These are phyloP conservation scores for Amphiprion clarkii DNA, from an alignment of 2,797 vertebrate species.

Conservation along the genomic window DNA sequence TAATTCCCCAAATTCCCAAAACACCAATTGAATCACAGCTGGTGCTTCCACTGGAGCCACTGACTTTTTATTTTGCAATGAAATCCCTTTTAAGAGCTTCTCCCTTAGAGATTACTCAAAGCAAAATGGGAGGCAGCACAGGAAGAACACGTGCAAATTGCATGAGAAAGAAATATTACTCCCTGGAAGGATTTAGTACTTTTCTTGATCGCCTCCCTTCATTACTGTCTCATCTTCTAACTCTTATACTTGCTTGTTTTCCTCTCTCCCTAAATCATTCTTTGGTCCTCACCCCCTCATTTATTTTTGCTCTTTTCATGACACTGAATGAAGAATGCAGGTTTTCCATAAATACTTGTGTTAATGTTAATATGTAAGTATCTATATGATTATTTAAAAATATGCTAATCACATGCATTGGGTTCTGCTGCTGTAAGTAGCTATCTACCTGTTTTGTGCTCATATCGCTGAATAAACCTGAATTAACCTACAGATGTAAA, in stretches of 20 bases:
- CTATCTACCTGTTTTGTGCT: neutral
- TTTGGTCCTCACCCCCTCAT: neutral
- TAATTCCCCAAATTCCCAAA: neutral
- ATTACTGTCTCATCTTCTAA: neutral
- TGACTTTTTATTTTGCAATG: slow-evolving; percentile 13
- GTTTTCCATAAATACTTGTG: neutral
- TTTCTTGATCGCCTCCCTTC: neutral
- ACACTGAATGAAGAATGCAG: slow-evolving; percentile 3
- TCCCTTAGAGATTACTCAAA: neutral
- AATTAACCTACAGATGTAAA: slow-evolving; percentile 36
- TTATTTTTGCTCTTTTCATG: slow-evolving; percentile 19
- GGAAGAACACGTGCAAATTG: neutral
- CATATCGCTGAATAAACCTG: neutral
- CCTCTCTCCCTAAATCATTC: neutral
- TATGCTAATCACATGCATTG: neutral
- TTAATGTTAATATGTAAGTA: neutral
- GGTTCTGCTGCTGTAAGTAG: neutral
- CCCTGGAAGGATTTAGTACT: neutral
- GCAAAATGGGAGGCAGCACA: neutral
- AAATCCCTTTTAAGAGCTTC: slow-evolving; percentile 10
- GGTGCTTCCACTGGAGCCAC: neutral
- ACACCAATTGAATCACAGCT: slow-evolving; percentile 27
- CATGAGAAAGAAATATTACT: neutral
- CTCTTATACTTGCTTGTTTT: neutral
- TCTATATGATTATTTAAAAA: neutral